phyloP scores from a whole-genome alignment of 2,113 vertebrate genomes.

The Sylvietta virens region DNA sequence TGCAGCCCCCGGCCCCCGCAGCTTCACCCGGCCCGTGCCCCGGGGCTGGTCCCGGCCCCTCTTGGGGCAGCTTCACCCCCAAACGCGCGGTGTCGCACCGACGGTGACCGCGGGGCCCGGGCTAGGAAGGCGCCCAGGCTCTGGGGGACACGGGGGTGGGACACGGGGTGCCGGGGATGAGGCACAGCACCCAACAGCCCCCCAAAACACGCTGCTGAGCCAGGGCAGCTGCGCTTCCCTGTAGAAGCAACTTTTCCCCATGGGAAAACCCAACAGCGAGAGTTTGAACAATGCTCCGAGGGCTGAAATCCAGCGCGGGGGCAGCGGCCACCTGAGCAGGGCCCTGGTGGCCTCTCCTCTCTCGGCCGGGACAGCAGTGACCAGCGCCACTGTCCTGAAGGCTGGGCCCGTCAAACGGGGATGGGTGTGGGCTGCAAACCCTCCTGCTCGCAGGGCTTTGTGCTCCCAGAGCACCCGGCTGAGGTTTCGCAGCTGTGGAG shows the following conservation, averaged over 20 bases:
- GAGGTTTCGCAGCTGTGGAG: background rate
- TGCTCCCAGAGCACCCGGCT: rapidly evolving
- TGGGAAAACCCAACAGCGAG: background rate
- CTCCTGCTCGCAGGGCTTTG: rapidly evolving
- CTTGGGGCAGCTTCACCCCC: background rate
- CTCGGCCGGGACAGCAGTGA: rapidly evolving
- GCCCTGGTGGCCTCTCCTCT: rapidly evolving
- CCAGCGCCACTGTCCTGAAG: background rate
- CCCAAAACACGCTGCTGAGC: background rate
- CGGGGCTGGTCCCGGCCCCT: background rate
- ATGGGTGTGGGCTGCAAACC: rapidly evolving
- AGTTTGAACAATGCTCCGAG: rapidly evolving
- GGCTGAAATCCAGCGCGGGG: background rate
- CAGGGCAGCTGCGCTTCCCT: rapidly evolving
- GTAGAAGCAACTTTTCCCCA: background rate
- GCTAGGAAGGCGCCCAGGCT: background rate
- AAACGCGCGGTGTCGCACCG: background rate
- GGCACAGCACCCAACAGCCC: background rate
- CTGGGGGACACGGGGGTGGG: background rate
- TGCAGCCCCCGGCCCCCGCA: background rate
- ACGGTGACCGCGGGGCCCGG: background rate
- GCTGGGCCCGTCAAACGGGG: background rate
- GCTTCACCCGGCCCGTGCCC: too few relatives aligned
- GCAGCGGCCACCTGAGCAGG: background rate
- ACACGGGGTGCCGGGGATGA: background rate